Percentiles rank a stretch among this genome's conserved stretches.
These are phyloP conservation scores for Nudaria mundana DNA, from an alignment of 2,888 invertebrate species.

Conservation along the genomic window DNA sequence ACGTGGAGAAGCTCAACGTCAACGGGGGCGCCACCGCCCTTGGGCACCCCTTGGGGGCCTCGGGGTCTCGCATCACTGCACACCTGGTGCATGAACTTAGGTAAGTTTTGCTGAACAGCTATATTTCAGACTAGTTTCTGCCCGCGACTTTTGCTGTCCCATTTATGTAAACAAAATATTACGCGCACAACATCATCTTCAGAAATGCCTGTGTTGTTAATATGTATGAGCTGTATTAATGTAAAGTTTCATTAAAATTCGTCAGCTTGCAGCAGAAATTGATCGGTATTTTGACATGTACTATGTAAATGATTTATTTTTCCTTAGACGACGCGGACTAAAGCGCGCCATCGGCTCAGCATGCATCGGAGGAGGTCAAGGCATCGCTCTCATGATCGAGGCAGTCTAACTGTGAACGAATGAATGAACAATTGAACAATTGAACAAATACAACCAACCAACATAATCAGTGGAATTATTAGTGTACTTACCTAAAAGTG, in stretches of 20 bases:
- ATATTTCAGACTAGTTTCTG: no score
- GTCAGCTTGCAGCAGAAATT: no score
- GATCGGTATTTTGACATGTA: not conserved
- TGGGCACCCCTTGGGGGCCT: conserved; percentile 98
- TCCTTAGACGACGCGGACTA: conserved; percentile 87
- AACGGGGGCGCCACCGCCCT: conserved; percentile 98
- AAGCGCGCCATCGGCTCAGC: conserved; percentile 97
- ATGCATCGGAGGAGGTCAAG: conserved; percentile 99
- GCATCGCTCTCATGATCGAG: conserved; percentile 96
- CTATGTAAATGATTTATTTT: not conserved
- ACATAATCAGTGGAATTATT: no score
- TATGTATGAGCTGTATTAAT: no score
- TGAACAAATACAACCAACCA: conserved; percentile 2
- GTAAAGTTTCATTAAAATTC: no score
- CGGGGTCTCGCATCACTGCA: conserved; percentile 94
- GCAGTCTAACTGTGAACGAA: conserved; percentile 70
- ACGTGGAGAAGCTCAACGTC: conserved; percentile 93
- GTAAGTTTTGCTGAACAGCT: no score
- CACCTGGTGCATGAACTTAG: conserved; percentile 95
- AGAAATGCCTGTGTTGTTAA: no score
- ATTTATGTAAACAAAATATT: no score
- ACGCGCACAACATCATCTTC: no score
- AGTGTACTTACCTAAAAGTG: not conserved
- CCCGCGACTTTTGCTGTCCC: no score
- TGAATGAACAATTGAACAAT: conserved; percentile 15